Conservation (phyloP, 2,797 vertebrate species). For the Melanotaenia parkinsoni region DNA sequence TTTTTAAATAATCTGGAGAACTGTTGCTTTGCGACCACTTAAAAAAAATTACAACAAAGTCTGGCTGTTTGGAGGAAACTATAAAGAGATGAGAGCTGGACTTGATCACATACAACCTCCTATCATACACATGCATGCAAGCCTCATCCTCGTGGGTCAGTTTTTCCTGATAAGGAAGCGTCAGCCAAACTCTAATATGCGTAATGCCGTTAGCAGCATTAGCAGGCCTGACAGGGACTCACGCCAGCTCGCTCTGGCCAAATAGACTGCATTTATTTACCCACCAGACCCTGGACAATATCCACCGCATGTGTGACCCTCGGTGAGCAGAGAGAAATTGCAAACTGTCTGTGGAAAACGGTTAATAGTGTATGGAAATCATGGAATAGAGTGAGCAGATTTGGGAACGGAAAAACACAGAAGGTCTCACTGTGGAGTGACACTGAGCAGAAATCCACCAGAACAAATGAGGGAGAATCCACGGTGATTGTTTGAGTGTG, state of each 20-base stretch:
- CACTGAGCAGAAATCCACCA: conserved; percentile 31
- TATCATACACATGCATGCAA: neutral
- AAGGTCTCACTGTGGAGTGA: conserved; percentile 20
- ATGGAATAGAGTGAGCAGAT: conserved; percentile 34
- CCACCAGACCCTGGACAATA: conserved; percentile 61
- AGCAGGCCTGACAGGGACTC: conserved; percentile 59
- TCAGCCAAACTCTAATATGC: conserved; percentile 77
- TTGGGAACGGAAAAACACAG: conserved; percentile 35
- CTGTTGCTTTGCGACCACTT: no score
- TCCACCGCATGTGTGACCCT: conserved; percentile 51
- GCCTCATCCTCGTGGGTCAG: conserved; percentile 8
- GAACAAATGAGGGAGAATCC: conserved; percentile 50
- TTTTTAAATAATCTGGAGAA: no score
- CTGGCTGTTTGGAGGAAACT: neutral
- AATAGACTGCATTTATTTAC: conserved; percentile 71
- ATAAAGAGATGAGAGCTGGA: neutral
- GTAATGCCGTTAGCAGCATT: conserved; percentile 73
- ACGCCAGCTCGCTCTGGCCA: conserved; percentile 61
- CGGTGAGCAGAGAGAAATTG: conserved; percentile 18
- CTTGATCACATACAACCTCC: neutral
- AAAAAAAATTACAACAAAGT: neutral
- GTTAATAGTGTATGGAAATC: neutral
- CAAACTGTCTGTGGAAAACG: conserved; percentile 17
- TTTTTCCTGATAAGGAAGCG: conserved; percentile 48
- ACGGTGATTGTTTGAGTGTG: conserved; percentile 42